Base-by-base conservation (phyloP, 2,113 vertebrate genomes). In the Notarius quadriscutis region DNA sequence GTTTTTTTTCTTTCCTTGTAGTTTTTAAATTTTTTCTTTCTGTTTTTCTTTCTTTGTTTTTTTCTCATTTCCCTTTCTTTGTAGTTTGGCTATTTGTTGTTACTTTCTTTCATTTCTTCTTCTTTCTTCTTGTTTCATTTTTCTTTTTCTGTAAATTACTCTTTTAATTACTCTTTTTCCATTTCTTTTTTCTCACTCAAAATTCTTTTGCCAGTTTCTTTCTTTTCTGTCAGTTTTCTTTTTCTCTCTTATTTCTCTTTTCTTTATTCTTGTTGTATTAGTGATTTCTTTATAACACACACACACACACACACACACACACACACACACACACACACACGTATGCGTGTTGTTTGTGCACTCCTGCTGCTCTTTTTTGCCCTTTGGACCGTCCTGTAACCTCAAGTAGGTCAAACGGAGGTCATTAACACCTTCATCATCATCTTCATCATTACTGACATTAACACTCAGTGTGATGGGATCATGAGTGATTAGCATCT, bases 391-490 rank as follows among this genome's bases (percentile, higher is more conserved):
- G 14, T 25, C 20, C 5, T 58, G 6, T 55, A n/a, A 71, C 63
- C 82, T 69, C 82, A 84, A 30, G 71, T 25, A 67, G 63, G 48
- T 84, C 83, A 84, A 34, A 30, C 5, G 51, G 17, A 83, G 81
- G 60, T n/a, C 81, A n/a, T 82, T 71, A 84, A 60, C 82, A 84
- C 82, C 48, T 69, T 84, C 82, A 71, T 69, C 60, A 53, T 30
- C 25, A 27, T 30, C 79, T 15, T 65, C 60, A 83, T 69, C 48
- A 71, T 55, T 17, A 7, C 25, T 27, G 18, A 14, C 25, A n/a
- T 84, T 55, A 34, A 57, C 51, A 5, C 67, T 84, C 20, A 55
- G 51, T 20, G 15, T 55, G 67, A 72, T 11, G 18, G 51, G 50
- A 84, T 72, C 50, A 63, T 22, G 27, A 57, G n/a, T 15, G 83